A percentile compares a stretch with the other conserved stretches of the same genome.
Conservation (phyloP, 2,888 invertebrate genomes). For the Caenorhabditis panamensis region DNA sequence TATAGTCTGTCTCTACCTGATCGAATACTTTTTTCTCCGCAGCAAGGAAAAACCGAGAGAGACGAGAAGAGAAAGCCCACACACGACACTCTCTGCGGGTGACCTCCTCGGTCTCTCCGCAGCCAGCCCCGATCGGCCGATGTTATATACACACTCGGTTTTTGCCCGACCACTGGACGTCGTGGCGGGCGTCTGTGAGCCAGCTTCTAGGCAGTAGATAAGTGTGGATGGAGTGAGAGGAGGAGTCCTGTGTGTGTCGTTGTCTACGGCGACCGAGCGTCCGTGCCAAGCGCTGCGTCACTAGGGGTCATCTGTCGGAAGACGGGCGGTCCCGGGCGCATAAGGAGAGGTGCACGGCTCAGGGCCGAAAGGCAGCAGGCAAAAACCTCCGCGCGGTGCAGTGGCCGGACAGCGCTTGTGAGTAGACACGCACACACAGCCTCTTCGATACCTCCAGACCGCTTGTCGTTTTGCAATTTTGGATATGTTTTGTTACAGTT, state of each 20-base stretch:
- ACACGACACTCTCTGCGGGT: too few species aligned
- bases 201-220: conserved; percentile 7
- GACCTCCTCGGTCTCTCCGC: neutral
- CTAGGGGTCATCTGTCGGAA: conserved; percentile 10
- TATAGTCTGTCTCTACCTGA: too few species aligned
- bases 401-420: conserved; percentile 15
- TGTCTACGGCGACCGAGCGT: conserved; percentile 14
- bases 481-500: too few species aligned
- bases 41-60: too few species aligned
- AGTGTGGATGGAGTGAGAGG: conserved; percentile 16
- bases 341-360: conserved; percentile 15
- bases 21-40: too few species aligned
- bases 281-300: conserved; percentile 15
- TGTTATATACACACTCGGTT: neutral
- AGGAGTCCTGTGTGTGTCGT: conserved; percentile 16
- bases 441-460: conserved; percentile 11
- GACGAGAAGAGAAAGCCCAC: too few species aligned
- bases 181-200: conserved; percentile 9
- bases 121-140: neutral
- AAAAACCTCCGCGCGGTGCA: conserved; percentile 15
- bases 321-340: conserved; percentile 13
- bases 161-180: neutral
- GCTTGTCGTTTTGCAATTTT: neutral
- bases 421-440: conserved; percentile 10
- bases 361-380: conserved; percentile 18